Evolutionary conservation across 2,888 invertebrate species (phyloP).

Genomic region (Falcaria lacertinaria): DNA sequence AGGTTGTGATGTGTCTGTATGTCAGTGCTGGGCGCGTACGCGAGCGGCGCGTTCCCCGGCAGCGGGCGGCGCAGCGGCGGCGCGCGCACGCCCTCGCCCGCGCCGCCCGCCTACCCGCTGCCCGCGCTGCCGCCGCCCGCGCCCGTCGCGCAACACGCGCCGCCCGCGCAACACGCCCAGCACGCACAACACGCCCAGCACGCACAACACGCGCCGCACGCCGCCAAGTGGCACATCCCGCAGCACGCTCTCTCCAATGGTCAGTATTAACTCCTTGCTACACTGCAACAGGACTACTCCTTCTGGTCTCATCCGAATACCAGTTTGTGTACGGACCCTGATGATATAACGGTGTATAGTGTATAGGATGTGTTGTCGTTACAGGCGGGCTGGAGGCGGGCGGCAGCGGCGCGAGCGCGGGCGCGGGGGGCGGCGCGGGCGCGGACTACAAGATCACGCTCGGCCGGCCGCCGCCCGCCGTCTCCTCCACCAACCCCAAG

Average conservation of each 20-base stretch:
- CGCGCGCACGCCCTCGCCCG: conserved; percentile 72
- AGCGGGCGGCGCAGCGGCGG: conserved; percentile 53
- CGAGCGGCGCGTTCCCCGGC: conserved; percentile 20
- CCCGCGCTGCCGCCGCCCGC: conserved; percentile 19
- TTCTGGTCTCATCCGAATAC: too few relatives aligned
- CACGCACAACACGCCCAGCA: conserved; percentile 29
- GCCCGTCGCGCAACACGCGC: conserved; percentile 68
- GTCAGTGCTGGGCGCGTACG: conserved; percentile 28
- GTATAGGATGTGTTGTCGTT: neutral
- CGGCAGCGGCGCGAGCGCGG: conserved; percentile 20
- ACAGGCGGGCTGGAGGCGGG: conserved; percentile 29
- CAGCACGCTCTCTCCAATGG: conserved; percentile 74
- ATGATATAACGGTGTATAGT: too few relatives aligned
- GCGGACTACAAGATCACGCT: conserved; percentile 85
- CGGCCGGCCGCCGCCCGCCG: conserved; percentile 68
- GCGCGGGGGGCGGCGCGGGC: conserved; percentile 25
- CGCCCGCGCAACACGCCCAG: conserved; percentile 30
- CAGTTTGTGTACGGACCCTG: too few relatives aligned
- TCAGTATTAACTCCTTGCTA: too few relatives aligned
- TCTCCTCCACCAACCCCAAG: conserved; percentile 91
- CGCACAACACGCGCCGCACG: conserved; percentile 28
- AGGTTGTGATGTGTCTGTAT: too few relatives aligned
- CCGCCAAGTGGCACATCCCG: conserved; percentile 88
- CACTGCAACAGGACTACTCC: too few relatives aligned
- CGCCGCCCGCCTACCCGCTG: conserved; percentile 62